These are phyloP conservation scores for Euclidia mi DNA, from an alignment of 2,888 invertebrate genomes.

Conservation along the genomic window DNA sequence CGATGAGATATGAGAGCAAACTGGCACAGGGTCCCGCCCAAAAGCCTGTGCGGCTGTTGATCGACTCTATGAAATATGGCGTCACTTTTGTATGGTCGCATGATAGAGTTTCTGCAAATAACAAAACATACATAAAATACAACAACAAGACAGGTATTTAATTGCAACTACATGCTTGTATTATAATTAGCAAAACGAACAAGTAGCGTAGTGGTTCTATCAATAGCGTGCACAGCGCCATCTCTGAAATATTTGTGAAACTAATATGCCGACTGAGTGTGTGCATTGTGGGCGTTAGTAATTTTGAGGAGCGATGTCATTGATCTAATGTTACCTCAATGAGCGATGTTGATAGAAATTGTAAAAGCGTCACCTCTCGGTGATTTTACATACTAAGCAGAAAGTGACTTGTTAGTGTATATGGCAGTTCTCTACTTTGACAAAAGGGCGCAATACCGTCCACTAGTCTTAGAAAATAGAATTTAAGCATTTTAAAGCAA, in stretches of 20 bases:
- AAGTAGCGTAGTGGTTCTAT: no score
- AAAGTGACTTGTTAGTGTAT: background rate
- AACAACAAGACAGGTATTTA: no score
- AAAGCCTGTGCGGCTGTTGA: constrained; percentile 94
- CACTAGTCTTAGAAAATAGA: background rate
- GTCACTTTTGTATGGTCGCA: constrained; percentile 98
- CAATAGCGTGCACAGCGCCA: constrained; percentile 18
- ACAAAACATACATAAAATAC: background rate
- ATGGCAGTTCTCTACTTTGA: background rate
- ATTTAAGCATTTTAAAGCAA: no score
- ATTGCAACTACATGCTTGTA: no score
- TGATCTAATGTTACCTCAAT: constrained; percentile 6
- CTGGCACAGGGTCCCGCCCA: constrained; percentile 96
- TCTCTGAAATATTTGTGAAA: constrained; percentile 24
- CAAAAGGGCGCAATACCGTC: constrained; percentile 4
- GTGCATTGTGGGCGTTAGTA: background rate
- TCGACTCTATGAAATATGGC: constrained; percentile 97
- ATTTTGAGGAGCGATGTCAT: no score
- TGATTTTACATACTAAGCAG: no score
- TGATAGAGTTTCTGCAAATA: constrained; percentile 93
- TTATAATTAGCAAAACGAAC: no score
- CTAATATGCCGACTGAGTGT: background rate
- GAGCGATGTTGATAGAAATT: background rate
- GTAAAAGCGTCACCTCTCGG: no score
- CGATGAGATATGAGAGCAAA: constrained; percentile 95